Evolutionary conservation across 2,888 invertebrate species (phyloP), one percentile per base, ranked within the genome.

Genomic region (Drosophila leonis): DNA sequence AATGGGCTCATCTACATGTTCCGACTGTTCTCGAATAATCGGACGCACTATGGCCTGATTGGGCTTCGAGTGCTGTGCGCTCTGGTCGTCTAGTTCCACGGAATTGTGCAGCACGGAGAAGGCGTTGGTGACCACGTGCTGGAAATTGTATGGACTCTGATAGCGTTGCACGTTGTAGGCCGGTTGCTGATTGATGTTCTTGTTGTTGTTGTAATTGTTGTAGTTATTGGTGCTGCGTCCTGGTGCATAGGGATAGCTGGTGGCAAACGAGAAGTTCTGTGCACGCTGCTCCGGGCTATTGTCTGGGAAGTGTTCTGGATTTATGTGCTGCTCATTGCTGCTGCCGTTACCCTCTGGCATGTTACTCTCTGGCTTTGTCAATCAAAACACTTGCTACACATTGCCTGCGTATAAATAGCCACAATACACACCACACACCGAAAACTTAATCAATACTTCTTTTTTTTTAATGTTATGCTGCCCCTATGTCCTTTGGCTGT

Each of bases 21-120:
- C 72, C 44, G 51, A 20, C 13, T 39, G 69, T 20, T 80, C 71
- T 7, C 94, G 93, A 68, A 94, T 91, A 10, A 94, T 93, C 29
- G 94, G 94, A 78, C 94, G 94, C 65, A 94, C 94, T 63, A 94
- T 94, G 71, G 94, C 94, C 62, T 88, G 83, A 87, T 94, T 94
- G 24, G 94, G 94, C 88, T 94, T 94, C n/a, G 10, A 20, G 1
- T 33, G 42, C 20, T 56, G 42, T 4, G 42, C 12, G 20, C 8
- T 56, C 42, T 37, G 54, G 15, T 82, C 79, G 72, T 80, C 77
- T 8, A 62, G 24, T 18, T 88, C 83, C 37, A 86, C 72, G 12
- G 89, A 83, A 18, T 84, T 79, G 51, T 78, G 81, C 48, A 87
- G 75, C 65, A 87, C 81, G 13, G 86, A 85, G 56, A 87, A 90